Base-by-base conservation (phyloP, 2,888 invertebrate genomes). In the Lasioglossum malachurum region DNA sequence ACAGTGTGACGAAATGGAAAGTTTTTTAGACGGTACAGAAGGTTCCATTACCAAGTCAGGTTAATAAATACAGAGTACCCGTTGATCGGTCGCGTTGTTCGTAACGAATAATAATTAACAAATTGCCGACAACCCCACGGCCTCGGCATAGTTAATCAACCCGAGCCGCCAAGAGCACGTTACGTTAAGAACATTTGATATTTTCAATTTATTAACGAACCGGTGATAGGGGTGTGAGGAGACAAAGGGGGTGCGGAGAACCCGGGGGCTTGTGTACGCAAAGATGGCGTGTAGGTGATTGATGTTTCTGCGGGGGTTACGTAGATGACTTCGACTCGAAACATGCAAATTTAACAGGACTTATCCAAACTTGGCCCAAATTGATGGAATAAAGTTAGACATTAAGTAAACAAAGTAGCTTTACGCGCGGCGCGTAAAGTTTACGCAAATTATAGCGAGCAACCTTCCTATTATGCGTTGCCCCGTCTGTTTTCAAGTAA, bases 341-440 rank as follows among this genome's bases (percentile, higher is more conserved):
- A 82, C 86, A 82, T 83, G 87, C 82, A 86, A 87, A 87, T 83
- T 87, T 86, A 86, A 78, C 86, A 83, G 83, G 78, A 84, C 81
- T 86, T 84, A 78, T 84, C 77, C 76, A 87, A 87, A 87, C 80
- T 87, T 82, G 82, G 60, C 16, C 27, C 49, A 83, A 87, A 87
- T 87, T 87, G 86, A 87, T 86, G 87, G 84, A 86, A 87, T 80
- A 86, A 87, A 87, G 87, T 87, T 87, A 80, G 87, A 82, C 87
- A 77, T 88, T 90, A 90, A 90, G 88, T 90, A 90, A 89, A 88
- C 88, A 90, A 88, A 87, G 71, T 83, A 76, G 87, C 78, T 88
- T 82, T 77, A 87, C 84, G 75, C 84, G 80, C 74, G 79, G 74
- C 78, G 78, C 72, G 78, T 80, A 81, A 87, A 87, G 53, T 87